Evolutionary conservation across 1,140 invertebrate species (phyloP), one percentile per base, ranked within the genome.

Genomic region (Lasioglossum albipes): DNA sequence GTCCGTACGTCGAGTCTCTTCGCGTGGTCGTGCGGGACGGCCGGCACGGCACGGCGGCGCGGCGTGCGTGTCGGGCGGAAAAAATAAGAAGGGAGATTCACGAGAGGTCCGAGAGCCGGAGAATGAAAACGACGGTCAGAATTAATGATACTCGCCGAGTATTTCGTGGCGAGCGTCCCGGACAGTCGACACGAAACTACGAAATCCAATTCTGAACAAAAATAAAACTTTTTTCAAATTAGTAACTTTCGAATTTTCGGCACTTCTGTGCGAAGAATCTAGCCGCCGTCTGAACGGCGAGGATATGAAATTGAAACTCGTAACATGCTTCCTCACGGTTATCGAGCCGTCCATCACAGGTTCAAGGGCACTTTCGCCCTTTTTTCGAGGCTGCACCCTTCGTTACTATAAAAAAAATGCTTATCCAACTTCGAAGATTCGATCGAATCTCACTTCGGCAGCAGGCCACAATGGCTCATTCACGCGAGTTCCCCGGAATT

Each of bases 11-110:
- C 52, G 22, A 73, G 69, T 59, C 68, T 68, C 54, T 74, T 80
- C 76, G 79, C 77, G 54, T 80, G 68, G 69, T 76, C 62, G 10
- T 62, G 76, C 59, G 27, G 27, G 3, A 18, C 54, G 41, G n/a
- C n/a, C n/a, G n/a, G n/a, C n/a, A n/a, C n/a, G n/a, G n/a, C n/a
- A n/a, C n/a, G n/a, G 76, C 59, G 27, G 27, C 2, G 12, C 54
- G 41, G 9, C 65, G 64, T 42, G 79, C 66, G 73, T 62, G 57
- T 36, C 13, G 45, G 27, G n/a, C 27, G 36, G 31, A 9, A 45
- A 59, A 66, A 45, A 42, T 52, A 54, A 49, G 10, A n/a, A 31
- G 10, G 7, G 52, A 54, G 62, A 78, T 52, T 36, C 22, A 9
- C 27, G 27, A 27, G 27, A 27, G 59, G 36, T 42, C 22, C 41